These are phyloP conservation scores for Neotoma lepida DNA, from an alignment of 2,113 vertebrate genomes.

Conservation along the genomic window DNA sequence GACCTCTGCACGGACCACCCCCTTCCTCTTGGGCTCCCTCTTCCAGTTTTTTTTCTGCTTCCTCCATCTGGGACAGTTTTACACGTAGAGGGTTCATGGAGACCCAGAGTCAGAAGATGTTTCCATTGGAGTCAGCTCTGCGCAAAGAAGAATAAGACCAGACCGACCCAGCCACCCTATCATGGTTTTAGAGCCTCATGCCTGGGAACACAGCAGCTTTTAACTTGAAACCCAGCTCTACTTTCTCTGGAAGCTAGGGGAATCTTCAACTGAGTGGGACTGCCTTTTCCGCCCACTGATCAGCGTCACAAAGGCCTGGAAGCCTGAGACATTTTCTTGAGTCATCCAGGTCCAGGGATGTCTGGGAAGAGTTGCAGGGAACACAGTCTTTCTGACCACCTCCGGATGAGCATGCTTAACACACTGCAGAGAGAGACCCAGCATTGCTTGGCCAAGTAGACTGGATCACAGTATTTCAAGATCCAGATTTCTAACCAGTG, in stretches of 20 bases:
- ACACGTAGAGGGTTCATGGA: not conserved
- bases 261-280: not conserved
- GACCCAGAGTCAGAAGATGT: not conserved
- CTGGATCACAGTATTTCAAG: not conserved
- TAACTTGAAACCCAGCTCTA: not conserved
- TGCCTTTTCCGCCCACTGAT: not conserved
- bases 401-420: not conserved
- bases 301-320: not conserved
- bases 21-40: fast-evolving
- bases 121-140: not conserved
- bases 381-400: not conserved
- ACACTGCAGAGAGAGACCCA: not conserved
- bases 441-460: not conserved
- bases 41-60: not conserved
- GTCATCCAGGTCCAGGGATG: not conserved
- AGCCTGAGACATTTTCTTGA: not conserved
- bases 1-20: not conserved
- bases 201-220: not conserved
- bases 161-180: fast-evolving
- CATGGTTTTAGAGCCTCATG: not conserved
- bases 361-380: not conserved
- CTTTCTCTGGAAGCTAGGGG: not conserved
- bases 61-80: not conserved
- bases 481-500: conserved; percentile 1
- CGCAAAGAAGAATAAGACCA: fast-evolving